Percentiles rank a stretch among this genome's conserved stretches.
Conservation (phyloP, 2,888 invertebrate species). For the Nowickia ferox region DNA sequence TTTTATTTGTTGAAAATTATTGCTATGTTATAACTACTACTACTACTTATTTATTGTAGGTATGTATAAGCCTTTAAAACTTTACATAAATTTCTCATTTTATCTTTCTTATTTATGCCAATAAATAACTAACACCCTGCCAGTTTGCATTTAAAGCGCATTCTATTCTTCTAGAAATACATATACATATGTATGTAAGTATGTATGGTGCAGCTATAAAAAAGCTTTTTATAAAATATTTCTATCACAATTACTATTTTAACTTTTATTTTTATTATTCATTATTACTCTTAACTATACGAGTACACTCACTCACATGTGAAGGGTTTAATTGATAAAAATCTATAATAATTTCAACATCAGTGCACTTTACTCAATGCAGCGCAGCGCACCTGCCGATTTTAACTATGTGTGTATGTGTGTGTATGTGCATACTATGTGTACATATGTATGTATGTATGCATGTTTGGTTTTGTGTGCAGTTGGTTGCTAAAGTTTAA, state of each 20-base stretch:
- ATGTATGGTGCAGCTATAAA: background rate
- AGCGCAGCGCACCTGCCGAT: slow-evolving; percentile 56
- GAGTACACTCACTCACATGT: background rate
- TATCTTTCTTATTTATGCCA: slow-evolving; percentile 18
- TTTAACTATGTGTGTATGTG: slow-evolving; percentile 10
- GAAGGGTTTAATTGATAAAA: slow-evolving; percentile 62
- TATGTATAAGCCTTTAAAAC: slow-evolving; percentile 11
- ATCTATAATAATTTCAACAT: slow-evolving; percentile 55
- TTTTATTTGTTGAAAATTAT: background rate
- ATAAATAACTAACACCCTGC: slow-evolving; percentile 30
- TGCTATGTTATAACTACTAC: slow-evolving; percentile 12
- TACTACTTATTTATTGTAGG: slow-evolving; percentile 7
- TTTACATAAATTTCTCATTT: slow-evolving; percentile 45
- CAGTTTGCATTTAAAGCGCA: slow-evolving; percentile 26
- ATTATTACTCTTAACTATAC: background rate
- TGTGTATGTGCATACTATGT: too few relatives aligned
- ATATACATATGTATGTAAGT: background rate
- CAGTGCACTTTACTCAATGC: slow-evolving; percentile 40
- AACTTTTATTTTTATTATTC: slow-evolving; percentile 17
- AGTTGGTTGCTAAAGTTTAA: slow-evolving; percentile 58
- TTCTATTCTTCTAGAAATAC: slow-evolving; percentile 15
- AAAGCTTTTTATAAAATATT: slow-evolving; percentile 28
- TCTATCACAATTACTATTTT: slow-evolving; percentile 13
- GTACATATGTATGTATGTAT: too few relatives aligned
- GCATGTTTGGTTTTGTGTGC: too few relatives aligned